Conservation (phyloP, 1,140 invertebrate species). For the Zaprionus lachaisei region DNA sequence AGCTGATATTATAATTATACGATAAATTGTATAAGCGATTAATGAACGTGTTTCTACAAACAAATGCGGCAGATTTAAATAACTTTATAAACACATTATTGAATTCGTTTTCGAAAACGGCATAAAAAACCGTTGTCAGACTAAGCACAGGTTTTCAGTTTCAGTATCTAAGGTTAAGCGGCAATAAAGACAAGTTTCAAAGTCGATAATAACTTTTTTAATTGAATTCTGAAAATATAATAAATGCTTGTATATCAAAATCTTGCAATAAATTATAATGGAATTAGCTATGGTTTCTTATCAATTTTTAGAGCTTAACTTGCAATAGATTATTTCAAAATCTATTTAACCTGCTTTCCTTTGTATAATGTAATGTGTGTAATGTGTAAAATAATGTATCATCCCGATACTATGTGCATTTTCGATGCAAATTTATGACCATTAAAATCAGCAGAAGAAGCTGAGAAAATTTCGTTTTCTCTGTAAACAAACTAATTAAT, state of each 20-base stretch:
- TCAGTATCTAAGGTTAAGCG: background rate
- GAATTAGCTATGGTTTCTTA: background rate
- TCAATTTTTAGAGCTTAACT: conserved; percentile 3
- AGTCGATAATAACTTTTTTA: background rate
- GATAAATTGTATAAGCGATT: conserved; percentile 3
- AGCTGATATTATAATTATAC: conserved; percentile 25
- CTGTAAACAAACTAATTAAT: conserved; percentile 79
- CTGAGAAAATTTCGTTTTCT: conserved; percentile 61
- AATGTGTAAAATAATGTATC: too few relatives aligned
- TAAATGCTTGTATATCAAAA: background rate
- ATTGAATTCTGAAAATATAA: background rate
- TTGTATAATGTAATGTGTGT: too few relatives aligned
- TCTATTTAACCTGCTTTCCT: background rate
- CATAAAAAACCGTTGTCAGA: background rate
- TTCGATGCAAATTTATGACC: conserved; percentile 55
- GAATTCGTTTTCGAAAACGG: background rate
- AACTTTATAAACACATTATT: background rate
- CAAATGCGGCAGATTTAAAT: background rate
- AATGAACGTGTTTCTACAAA: background rate
- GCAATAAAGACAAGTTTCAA: background rate
- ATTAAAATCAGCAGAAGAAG: conserved; percentile 51
- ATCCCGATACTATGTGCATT: conserved; percentile 69
- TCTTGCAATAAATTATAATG: background rate
- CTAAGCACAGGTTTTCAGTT: background rate
- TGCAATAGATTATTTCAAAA: background rate